Evolutionary conservation across 92 coral and sea anemone species (phyloP).

Genomic region (Ricordea florida): DNA sequence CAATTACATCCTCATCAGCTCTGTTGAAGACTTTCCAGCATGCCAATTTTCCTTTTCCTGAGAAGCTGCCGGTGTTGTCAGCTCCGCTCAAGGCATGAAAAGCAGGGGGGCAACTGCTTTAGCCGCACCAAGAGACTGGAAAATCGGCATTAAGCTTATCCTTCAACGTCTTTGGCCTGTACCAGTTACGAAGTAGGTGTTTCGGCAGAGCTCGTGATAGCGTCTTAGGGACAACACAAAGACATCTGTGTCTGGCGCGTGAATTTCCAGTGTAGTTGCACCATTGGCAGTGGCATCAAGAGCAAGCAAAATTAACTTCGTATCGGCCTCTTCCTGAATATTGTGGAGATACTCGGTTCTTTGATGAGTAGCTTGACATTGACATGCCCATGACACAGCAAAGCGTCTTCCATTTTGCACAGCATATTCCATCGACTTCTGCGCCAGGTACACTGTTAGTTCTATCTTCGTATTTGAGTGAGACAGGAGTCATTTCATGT

Average conservation of each 20-base stretch:
- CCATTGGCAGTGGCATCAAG: conserved; percentile 48
- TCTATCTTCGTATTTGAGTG: too few species aligned
- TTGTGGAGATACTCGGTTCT: too few species aligned
- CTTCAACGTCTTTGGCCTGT: conserved; percentile 28
- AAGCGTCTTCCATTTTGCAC: too few species aligned
- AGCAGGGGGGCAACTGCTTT: conserved; percentile 40
- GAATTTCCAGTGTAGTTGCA: conserved; percentile 24
- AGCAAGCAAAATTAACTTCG: conserved; percentile 6
- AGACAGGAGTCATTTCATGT: too few species aligned
- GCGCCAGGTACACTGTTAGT: too few species aligned
- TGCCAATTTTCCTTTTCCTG: conserved; percentile 19
- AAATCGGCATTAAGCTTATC: conserved; percentile 9
- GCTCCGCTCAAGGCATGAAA: conserved; percentile 42
- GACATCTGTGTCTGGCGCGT: conserved; percentile 29
- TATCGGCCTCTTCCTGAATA: too few species aligned
- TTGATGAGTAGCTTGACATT: too few species aligned
- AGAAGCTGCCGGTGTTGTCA: conserved; percentile 28
- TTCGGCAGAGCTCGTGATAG: conserved; percentile 26
- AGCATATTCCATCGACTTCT: too few species aligned
- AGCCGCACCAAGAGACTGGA: conserved; percentile 25
- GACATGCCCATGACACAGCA: too few species aligned
- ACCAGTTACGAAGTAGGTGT: conserved; percentile 29
- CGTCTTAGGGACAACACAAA: conserved; percentile 22
- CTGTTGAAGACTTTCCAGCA: conserved; percentile 13
- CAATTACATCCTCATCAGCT: conserved; percentile 15